Percentiles rank a stretch among this genome's conserved stretches.
Evolutionary conservation across 1,140 invertebrate species (phyloP).

Genomic region (Zaprionus ornatus): DNA sequence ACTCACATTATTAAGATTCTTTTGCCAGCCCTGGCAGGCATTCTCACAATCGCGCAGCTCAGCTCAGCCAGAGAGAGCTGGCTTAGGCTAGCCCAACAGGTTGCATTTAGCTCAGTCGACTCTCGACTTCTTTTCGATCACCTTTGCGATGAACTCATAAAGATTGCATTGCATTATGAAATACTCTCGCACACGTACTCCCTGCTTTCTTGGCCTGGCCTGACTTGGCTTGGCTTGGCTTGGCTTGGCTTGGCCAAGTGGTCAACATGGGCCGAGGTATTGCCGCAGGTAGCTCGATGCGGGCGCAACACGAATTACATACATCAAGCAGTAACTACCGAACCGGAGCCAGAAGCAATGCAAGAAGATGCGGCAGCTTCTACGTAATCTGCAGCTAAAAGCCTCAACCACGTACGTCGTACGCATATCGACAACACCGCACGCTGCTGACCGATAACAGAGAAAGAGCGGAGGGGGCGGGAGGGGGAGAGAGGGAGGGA

Average conservation of each 20-base stretch:
- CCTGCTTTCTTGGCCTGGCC: not conserved
- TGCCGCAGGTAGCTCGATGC: constrained; percentile 72
- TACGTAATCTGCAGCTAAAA: constrained; percentile 76
- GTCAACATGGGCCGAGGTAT: constrained; percentile 19
- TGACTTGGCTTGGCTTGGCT: constrained; percentile 29
- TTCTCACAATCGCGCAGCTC: constrained; percentile 27
- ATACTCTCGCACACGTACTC: constrained; percentile 41
- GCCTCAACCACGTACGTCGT: constrained; percentile 51
- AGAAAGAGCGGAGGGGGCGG: constrained; percentile 1
- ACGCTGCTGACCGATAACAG: constrained; percentile 58
- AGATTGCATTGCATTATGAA: constrained; percentile 79
- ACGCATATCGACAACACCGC: constrained; percentile 60
- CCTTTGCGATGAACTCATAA: constrained; percentile 79
- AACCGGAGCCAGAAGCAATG: constrained; percentile 47
- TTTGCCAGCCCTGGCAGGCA: constrained; percentile 23
- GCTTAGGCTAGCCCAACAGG: constrained; percentile 57
- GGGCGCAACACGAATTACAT: constrained; percentile 81
- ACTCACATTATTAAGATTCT: constrained; percentile 41
- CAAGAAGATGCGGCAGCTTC: constrained; percentile 28
- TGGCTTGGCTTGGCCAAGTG: constrained; percentile 21
- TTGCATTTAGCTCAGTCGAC: constrained; percentile 48
- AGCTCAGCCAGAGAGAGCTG: constrained; percentile 32
- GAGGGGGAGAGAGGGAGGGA: not conserved
- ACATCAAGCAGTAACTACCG: constrained; percentile 81
- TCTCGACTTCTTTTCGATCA: constrained; percentile 58